Conservation (phyloP, 2,888 invertebrate genomes). For the Bruchidius siliquastri region DNA sequence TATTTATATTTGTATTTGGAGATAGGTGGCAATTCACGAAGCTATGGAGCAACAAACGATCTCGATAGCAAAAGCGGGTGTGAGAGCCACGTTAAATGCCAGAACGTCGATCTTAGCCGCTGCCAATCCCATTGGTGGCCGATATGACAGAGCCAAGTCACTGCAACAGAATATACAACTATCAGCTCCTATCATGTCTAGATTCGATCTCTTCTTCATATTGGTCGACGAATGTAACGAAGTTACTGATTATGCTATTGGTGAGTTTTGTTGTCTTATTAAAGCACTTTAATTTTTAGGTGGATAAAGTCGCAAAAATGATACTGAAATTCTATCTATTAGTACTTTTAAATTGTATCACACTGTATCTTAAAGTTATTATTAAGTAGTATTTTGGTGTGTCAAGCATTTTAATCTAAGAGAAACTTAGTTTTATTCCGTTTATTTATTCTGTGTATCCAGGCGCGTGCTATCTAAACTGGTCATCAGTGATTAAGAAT, state of each 20-base stretch:
- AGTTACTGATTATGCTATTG: constrained; percentile 94
- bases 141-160: constrained; percentile 91
- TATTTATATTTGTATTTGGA: neutral
- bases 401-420: no score
- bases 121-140: constrained; percentile 89
- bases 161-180: constrained; percentile 91
- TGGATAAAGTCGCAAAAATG: no score
- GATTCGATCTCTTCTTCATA: constrained; percentile 98
- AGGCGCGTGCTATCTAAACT: no score
- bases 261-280: neutral
- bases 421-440: no score
- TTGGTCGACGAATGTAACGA: constrained; percentile 95
- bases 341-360: no score
- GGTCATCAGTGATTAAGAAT: no score
- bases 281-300: no score
- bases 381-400: no score
- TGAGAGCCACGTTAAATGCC: constrained; percentile 95
- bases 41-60: constrained; percentile 99
- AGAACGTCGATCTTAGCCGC: constrained; percentile 97
- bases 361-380: no score
- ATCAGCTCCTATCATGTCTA: constrained; percentile 96
- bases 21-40: constrained; percentile 88
- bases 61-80: constrained; percentile 92
- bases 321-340: no score
- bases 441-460: no score